Evolutionary conservation across 2,113 vertebrate genomes (phyloP).

Genomic region (Ranitomeya variabilis): DNA sequence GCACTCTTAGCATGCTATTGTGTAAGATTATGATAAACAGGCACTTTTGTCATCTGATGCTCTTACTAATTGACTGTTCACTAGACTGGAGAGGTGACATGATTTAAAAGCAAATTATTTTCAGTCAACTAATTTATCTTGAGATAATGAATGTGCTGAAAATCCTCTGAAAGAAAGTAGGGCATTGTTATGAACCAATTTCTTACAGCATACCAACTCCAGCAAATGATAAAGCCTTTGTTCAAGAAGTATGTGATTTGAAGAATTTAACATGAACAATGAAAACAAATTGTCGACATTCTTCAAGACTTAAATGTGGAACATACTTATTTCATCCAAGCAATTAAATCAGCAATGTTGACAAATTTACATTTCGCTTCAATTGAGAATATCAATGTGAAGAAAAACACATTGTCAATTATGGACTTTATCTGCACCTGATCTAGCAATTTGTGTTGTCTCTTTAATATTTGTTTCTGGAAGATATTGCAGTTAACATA

Average conservation of each 20-base stretch:
- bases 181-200: constrained; percentile 57
- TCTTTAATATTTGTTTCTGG: background rate
- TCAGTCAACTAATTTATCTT: constrained; percentile 60
- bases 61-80: constrained; percentile 49
- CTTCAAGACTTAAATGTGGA: constrained; percentile 19
- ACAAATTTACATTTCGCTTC: background rate
- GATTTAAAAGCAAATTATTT: constrained; percentile 61
- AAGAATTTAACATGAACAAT: constrained; percentile 30
- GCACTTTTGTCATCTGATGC: constrained; percentile 50
- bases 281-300: constrained; percentile 19
- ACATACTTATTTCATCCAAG: background rate
- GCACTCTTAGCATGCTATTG: constrained; percentile 44
- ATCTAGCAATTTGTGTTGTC: background rate
- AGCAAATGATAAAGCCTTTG: constrained; percentile 35
- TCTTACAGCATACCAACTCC: constrained; percentile 29
- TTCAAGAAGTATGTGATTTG: constrained; percentile 35
- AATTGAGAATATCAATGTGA: background rate
- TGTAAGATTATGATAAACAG: constrained; percentile 52
- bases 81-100: constrained; percentile 32
- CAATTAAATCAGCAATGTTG: constrained; percentile 29
- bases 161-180: constrained; percentile 19
- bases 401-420: background rate
- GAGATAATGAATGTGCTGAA: constrained; percentile 59
- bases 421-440: background rate
- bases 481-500: background rate